Base-by-base conservation (phyloP, 2,797 vertebrate genomes). In the Pyrocephalus nanus region DNA sequence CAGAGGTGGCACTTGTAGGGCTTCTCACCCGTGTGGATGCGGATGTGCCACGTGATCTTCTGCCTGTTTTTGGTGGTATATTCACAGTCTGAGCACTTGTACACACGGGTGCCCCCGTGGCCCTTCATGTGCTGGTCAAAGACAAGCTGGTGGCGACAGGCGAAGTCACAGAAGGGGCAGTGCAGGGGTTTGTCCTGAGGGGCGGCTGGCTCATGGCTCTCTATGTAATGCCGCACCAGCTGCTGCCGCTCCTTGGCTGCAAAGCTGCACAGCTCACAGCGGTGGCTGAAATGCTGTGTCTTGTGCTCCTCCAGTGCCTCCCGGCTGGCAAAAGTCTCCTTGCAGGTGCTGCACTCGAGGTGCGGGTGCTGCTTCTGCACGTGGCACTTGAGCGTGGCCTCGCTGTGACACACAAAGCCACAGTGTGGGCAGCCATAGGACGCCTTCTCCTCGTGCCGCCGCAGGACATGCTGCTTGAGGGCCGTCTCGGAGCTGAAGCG, bases 1-100 rank as follows among this genome's bases (percentile, higher is more conserved):
- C 99, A 99, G 95, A 98, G 98, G 79, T 99, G 98, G 78, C 99
- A 99, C 94, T 95, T 98, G 98, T 99, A 99, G 1, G 99, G 99
- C 85, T 99, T 99, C 97, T 99, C 99, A 1, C 99, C 99, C 0
- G 99, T 99, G 97, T 99, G 99, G 65, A 99, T 99, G 54, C 99
- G 99, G 80, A 99, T 98, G 95, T 99, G 99, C 99, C 99, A 99
- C 0, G 99, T 99, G 96, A 99, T 99, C 97, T 99, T 99, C 97
- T 99, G 99, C 96, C 98, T 98, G 98, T 99, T 99, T 80, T 98
- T 98, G 51, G 99, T 99, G 42, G 98, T 98, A 74, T 99, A 99
- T 23, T 98, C 88, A 2, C 99, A 99, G 94, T 99, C 98, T 0
- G 98, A 98, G 96, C 99, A 99, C 93, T 99, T 99, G 97, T 99